Evolutionary conservation across 2,797 vertebrate species (phyloP).

Genomic region (Micropoecilia bifurca): DNA sequence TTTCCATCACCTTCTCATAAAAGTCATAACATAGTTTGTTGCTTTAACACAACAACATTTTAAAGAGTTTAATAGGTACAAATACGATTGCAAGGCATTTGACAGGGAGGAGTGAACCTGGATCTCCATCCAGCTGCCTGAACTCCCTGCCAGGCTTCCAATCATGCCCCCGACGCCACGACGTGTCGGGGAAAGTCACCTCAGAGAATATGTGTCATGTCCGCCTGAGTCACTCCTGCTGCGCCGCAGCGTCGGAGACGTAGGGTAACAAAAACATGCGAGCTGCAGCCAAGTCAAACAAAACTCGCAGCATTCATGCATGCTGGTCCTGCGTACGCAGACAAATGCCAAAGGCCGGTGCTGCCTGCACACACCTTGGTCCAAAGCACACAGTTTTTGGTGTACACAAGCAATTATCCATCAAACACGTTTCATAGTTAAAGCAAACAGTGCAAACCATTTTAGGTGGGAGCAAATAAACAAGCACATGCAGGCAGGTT

Average conservation of each 20-base stretch:
- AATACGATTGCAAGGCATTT: not conserved
- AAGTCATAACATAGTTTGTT: not conserved
- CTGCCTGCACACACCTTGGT: not conserved
- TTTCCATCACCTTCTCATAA: constrained; percentile 22
- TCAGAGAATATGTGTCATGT: constrained; percentile 52
- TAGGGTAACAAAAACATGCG: constrained; percentile 48
- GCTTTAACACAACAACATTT: not conserved
- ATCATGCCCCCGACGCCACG: constrained; percentile 30
- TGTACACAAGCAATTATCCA: constrained; percentile 20
- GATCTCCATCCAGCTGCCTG: not conserved
- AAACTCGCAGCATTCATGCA: constrained; percentile 8
- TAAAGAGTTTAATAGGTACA: not conserved
- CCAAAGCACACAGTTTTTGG: not conserved
- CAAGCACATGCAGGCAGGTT: not conserved
- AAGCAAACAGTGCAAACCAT: constrained; percentile 28
- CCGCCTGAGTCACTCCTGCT: constrained; percentile 34
- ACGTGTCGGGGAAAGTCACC: constrained; percentile 43
- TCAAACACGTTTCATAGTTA: constrained; percentile 23
- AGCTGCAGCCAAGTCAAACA: constrained; percentile 39
- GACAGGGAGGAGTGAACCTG: not conserved
- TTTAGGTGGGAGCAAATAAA: constrained; percentile 30
- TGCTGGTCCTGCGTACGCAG: constrained; percentile 1
- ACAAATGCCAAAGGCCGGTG: not conserved
- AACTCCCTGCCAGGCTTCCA: constrained; percentile 7
- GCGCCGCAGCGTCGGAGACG: not conserved